Conservation (phyloP, 2,797 vertebrate genomes). For the Dicrostonyx torquatus region DNA sequence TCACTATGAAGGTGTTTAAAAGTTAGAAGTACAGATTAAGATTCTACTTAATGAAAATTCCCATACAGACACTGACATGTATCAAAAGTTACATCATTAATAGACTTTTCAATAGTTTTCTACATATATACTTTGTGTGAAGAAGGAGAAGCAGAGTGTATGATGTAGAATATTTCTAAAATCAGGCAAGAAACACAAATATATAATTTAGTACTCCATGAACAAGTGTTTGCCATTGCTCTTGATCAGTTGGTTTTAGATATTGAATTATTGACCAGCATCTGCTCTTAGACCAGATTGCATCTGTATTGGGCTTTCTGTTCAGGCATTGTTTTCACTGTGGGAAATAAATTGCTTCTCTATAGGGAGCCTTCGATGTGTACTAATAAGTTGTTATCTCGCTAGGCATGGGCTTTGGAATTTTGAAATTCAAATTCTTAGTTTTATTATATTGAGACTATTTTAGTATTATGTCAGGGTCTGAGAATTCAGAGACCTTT, state of each 20-base stretch:
- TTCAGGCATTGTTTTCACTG: constrained; percentile 81
- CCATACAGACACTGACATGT: neutral
- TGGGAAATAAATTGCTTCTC: constrained; percentile 84
- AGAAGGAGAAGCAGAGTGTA: neutral
- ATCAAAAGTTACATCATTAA: neutral
- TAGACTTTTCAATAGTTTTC: neutral
- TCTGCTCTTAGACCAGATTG: constrained; percentile 76
- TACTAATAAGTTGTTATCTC: constrained; percentile 84
- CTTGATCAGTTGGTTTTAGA: constrained; percentile 64
- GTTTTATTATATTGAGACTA: neutral
- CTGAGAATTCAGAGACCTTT: constrained; percentile 41
- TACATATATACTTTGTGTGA: constrained; percentile 60
- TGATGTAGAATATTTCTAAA: constrained; percentile 46
- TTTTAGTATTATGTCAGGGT: neutral
- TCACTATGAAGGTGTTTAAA: neutral
- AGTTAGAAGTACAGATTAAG: constrained; percentile 58
- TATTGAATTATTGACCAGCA: constrained; percentile 81
- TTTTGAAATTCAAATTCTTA: constrained; percentile 65
- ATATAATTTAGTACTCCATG: neutral
- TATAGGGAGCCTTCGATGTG: constrained; percentile 81
- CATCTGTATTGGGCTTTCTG: constrained; percentile 74
- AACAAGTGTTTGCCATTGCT: constrained; percentile 17
- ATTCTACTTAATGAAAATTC: constrained; percentile 71
- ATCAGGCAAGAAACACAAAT: neutral
- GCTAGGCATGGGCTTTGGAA: constrained; percentile 65